These are phyloP conservation scores for Temnothorax nylanderi DNA, from an alignment of 1,140 invertebrate genomes.

Conservation along the genomic window DNA sequence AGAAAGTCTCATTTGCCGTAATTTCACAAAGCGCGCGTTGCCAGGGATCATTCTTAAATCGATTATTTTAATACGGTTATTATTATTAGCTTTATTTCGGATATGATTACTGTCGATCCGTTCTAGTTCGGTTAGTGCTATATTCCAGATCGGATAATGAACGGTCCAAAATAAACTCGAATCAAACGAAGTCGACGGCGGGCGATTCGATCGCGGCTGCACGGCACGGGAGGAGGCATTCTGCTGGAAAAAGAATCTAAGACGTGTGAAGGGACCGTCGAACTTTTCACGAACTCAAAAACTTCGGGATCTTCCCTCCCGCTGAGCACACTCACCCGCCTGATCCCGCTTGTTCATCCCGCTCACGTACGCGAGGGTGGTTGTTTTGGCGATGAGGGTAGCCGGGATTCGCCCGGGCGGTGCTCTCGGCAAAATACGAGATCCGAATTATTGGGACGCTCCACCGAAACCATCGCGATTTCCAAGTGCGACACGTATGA, in stretches of 20 bases:
- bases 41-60: background rate
- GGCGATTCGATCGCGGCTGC: constrained; percentile 30
- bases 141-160: background rate
- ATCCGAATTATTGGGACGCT: constrained; percentile 69
- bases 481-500: constrained; percentile 68
- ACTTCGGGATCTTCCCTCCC: constrained; percentile 43
- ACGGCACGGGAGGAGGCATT: constrained; percentile 12
- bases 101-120: background rate
- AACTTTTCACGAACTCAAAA: constrained; percentile 66
- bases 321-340: background rate
- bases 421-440: constrained; percentile 69
- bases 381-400: constrained; percentile 68
- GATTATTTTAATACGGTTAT: background rate
- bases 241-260: constrained; percentile 50
- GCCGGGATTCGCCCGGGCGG: constrained; percentile 37
- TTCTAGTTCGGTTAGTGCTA: background rate
- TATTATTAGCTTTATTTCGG: background rate
- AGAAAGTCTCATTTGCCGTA: background rate
- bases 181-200: constrained; percentile 2
- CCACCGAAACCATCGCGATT: constrained; percentile 64
- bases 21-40: background rate
- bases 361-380: constrained; percentile 67
- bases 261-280: constrained; percentile 56
- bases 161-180: constrained; percentile 24
- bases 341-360: constrained; percentile 55